These are phyloP conservation scores for Drosophila pachea DNA, from an alignment of 1,140 invertebrate genomes.

Conservation along the genomic window DNA sequence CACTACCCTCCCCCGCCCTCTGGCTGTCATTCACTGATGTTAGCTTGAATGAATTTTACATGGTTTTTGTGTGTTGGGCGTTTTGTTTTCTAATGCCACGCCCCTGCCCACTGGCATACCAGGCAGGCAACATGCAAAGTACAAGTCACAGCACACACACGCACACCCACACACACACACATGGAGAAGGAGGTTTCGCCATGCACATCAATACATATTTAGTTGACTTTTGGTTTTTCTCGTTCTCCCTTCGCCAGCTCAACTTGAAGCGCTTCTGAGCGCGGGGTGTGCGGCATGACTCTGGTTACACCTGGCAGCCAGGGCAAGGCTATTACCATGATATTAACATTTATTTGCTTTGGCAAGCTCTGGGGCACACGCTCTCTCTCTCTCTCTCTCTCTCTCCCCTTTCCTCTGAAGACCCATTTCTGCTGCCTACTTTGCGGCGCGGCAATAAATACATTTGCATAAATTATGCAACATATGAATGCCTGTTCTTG, in stretches of 20 bases:
- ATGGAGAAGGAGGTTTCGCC: constrained; percentile 18
- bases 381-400: constrained; percentile 1
- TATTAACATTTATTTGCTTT: constrained; percentile 75
- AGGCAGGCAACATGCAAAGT: constrained; percentile 52
- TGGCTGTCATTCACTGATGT: constrained; percentile 18
- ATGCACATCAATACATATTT: constrained; percentile 44
- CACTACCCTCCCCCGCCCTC: not conserved
- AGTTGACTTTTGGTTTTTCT: constrained; percentile 46
- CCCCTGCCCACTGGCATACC: constrained; percentile 14
- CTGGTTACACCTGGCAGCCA: constrained; percentile 61
- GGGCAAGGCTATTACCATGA: constrained; percentile 66
- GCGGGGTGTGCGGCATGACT: constrained; percentile 1
- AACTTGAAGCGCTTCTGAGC: not conserved
- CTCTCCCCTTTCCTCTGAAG: not conserved
- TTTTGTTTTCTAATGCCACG: constrained; percentile 41
- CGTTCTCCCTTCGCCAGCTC: constrained; percentile 12
- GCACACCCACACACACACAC: not conserved
- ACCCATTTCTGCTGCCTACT: constrained; percentile 36
- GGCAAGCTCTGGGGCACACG: constrained; percentile 24
- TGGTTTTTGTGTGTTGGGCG: constrained; percentile 45
- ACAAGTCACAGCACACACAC: constrained; percentile 31
- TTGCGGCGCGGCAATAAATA: constrained; percentile 62
- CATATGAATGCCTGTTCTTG: constrained; percentile 34
- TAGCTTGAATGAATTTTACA: constrained; percentile 66
- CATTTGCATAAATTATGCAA: constrained; percentile 71